A percentile compares a stretch with the other conserved stretches of the same genome.
phyloP scores from a whole-genome alignment of 2,888 invertebrate species.

The Apamea epomidion region DNA sequence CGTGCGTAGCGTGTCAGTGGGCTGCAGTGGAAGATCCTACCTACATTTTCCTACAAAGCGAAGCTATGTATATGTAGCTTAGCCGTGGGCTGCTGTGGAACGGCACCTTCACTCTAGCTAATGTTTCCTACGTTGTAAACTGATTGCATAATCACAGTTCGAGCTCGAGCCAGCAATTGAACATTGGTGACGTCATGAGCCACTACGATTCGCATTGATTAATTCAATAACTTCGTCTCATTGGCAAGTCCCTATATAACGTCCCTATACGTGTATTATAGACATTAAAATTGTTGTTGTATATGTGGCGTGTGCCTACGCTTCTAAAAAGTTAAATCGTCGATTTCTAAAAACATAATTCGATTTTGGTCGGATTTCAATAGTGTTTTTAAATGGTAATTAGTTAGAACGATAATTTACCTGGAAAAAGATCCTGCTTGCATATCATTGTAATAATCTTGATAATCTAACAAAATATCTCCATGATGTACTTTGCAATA shows the following conservation, averaged over 20 bases:
- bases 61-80: not conserved
- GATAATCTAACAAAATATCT: too few relatives aligned
- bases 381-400: too few relatives aligned
- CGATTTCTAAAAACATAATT: not conserved
- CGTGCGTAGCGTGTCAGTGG: not conserved
- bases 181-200: constrained; percentile 44
- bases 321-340: not conserved
- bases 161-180: constrained; percentile 35
- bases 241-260: constrained; percentile 12
- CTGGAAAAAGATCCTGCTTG: too few relatives aligned
- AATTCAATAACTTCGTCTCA: constrained; percentile 38
- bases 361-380: not conserved
- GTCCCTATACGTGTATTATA: not conserved
- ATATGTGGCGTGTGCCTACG: not conserved
- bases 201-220: constrained; percentile 31
- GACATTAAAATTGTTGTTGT: not conserved
- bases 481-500: too few relatives aligned
- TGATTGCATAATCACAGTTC: not conserved
- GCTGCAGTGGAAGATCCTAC: too few relatives aligned
- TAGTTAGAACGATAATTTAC: too few relatives aligned
- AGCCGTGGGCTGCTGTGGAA: not conserved
- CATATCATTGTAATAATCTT: too few relatives aligned
- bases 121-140: not conserved
- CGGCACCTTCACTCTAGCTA: too few relatives aligned
- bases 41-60: not conserved